These are phyloP conservation scores for Aplysia californica DNA, from an alignment of 1,140 invertebrate species.

Conservation along the genomic window DNA sequence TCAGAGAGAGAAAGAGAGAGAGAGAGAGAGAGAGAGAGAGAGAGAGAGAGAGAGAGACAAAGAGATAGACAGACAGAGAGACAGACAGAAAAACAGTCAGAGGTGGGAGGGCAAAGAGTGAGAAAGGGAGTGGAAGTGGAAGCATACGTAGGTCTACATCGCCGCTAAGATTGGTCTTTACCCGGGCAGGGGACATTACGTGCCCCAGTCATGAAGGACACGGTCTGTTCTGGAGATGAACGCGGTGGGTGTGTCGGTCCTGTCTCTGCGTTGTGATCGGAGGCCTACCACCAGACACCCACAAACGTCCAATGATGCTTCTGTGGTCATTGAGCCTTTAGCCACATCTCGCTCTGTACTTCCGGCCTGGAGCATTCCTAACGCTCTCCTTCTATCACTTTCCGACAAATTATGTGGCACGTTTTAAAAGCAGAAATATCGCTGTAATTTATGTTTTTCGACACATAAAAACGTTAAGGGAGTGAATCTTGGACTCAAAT, in stretches of 20 bases:
- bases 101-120: conserved; percentile 19
- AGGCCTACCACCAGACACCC: too few relatives aligned
- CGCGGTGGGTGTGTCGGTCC: not conserved
- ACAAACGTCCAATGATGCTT: not conserved
- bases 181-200: too few relatives aligned
- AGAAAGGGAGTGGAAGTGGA: not conserved
- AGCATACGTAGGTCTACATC: not conserved
- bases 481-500: too few relatives aligned
- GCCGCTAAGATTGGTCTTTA: not conserved
- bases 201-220: not conserved
- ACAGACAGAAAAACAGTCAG: conserved; percentile 14
- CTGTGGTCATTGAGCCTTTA: too few relatives aligned
- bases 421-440: too few relatives aligned
- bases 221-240: not conserved
- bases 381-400: too few relatives aligned
- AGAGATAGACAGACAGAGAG: conserved; percentile 22
- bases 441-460: too few relatives aligned
- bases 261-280: not conserved
- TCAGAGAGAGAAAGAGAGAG: conserved; percentile 15
- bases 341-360: too few relatives aligned
- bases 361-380: too few relatives aligned
- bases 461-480: too few relatives aligned
- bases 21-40: conserved; percentile 28
- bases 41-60: conserved; percentile 11
- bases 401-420: too few relatives aligned